Base-by-base conservation (phyloP, 2,113 vertebrate species). In the Okapia johnstoni region DNA sequence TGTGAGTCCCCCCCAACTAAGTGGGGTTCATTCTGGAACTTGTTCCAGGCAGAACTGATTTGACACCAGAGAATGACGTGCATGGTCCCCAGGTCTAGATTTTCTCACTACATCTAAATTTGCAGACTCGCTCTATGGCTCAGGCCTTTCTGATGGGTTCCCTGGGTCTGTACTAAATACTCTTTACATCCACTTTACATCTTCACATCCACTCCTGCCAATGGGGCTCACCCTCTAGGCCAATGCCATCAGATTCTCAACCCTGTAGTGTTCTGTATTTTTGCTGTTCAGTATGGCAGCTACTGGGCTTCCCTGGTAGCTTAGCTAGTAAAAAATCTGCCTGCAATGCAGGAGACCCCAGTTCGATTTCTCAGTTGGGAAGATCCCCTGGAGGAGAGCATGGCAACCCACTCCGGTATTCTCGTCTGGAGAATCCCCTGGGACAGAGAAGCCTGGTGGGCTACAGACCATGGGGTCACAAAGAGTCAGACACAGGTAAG, bases 61-160 rank as follows among this genome's bases (percentile, higher is more conserved):
- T 12, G 17, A 15, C 23, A 17, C 50, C 13, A 1, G 5, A 25
- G 13, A 66, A 15, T 12, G 40, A 30, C 0, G 0, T 14, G 3
- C 9, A 0, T 7, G 3, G 17, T 3, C 58, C 54, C 19, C 3
- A 3, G 9, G 28, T 43, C 40, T 46, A 52, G n/a, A 9, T 73
- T 57, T 26, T 40, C 63, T 58, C 76, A 46, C 30, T 26, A 0
- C 36, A 5, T 28, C 25, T 61, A 23, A 50, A 57, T 50, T 19
- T 5, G 7, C 10, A 26, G 57, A 17, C 25, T 28, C 3, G 14
- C 14, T 30, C 6, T 2, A 26, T 0, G n/a, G 1, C 16, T 46
- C 28, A 2, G 73, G 46, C 36, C 58, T 43, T 79, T 46, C 87
- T 43, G 16, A 7, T 0, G 3, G 46, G 36, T 12, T 26, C 19